Conservation (phyloP, 2,797 vertebrate genomes). For the Tolypeutes matacus region DNA sequence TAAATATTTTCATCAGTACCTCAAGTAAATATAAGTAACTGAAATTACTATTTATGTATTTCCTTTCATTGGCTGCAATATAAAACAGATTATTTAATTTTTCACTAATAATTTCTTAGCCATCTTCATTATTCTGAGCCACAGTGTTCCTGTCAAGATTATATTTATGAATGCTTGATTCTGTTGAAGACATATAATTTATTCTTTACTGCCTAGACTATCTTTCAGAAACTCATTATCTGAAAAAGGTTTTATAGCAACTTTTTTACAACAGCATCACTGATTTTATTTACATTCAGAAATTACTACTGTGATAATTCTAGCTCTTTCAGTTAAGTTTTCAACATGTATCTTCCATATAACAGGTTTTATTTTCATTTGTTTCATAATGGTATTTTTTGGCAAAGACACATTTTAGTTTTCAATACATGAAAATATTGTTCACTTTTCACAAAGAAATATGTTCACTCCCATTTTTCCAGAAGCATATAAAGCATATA, state of each 20-base stretch:
- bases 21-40: background rate
- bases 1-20: background rate
- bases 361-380: constrained; percentile 6
- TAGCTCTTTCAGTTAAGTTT: background rate
- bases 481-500: background rate
- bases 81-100: constrained; percentile 6
- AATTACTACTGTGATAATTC: background rate
- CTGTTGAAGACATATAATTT: background rate
- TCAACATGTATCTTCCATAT: background rate
- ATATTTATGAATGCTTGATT: background rate
- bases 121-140: background rate
- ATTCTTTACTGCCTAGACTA: background rate
- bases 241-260: background rate
- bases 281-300: constrained; percentile 21
- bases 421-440: background rate
- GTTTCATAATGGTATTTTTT: background rate
- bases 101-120: background rate
- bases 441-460: constrained; percentile 34
- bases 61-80: background rate
- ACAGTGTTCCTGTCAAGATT: background rate
- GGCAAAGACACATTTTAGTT: background rate
- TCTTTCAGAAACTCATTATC: background rate
- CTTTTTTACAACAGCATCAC: background rate
- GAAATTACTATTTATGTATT: background rate
- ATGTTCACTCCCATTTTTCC: background rate